phyloP scores from a whole-genome alignment of 2,797 vertebrate species.

The Vultur gryphus region DNA sequence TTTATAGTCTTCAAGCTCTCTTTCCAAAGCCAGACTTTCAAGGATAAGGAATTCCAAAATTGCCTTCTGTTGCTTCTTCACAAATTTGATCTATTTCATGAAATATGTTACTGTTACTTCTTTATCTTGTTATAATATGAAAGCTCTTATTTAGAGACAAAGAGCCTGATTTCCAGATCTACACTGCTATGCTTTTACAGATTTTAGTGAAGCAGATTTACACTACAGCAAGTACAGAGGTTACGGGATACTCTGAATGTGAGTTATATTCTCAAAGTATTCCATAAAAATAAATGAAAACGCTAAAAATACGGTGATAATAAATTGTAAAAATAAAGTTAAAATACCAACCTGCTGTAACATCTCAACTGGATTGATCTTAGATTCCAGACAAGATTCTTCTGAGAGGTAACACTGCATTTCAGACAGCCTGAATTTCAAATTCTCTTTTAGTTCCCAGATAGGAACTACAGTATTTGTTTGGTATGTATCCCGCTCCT shows the following conservation, averaged over 20 bases:
- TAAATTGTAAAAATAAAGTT: background rate
- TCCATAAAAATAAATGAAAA: background rate
- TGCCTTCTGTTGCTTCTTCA: conserved; percentile 82
- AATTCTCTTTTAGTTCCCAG: conserved; percentile 81
- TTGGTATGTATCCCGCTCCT: conserved; percentile 74
- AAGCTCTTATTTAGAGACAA: background rate
- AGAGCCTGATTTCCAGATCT: background rate
- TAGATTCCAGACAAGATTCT: background rate
- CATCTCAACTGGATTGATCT: conserved; percentile 66
- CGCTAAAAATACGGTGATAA: background rate
- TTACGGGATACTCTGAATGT: background rate
- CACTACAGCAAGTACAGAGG: background rate
- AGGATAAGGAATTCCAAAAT: conserved; percentile 74
- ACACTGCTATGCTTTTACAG: background rate
- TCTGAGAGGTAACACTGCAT: conserved; percentile 23
- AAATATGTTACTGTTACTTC: background rate
- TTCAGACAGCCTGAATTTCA: conserved; percentile 76
- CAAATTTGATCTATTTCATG: conserved; percentile 77
- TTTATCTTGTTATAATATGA: background rate
- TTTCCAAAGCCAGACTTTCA: conserved; percentile 76
- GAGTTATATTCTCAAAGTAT: background rate
- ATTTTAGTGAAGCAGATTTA: background rate
- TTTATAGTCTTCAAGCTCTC: conserved; percentile 68
- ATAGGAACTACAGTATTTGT: conserved; percentile 78
- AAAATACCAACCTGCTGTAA: conserved; percentile 81